A percentile compares a stretch with the other conserved stretches of the same genome.
phyloP scores from a whole-genome alignment of 2,888 invertebrate species.

The Mimas tiliae region DNA sequence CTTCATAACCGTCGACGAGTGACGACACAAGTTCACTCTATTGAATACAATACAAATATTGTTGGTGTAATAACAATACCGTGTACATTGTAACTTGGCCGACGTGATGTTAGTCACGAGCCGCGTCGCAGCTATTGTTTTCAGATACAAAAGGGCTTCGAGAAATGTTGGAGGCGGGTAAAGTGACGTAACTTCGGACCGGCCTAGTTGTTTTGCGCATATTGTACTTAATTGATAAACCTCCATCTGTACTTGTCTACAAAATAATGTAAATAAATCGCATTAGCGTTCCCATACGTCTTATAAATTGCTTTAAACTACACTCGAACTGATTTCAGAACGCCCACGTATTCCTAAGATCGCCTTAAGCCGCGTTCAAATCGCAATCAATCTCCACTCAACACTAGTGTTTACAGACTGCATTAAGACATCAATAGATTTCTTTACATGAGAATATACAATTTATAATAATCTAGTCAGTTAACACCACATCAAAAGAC shows the following conservation, averaged over 20 bases:
- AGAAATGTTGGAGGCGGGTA: no score
- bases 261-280: constrained; percentile 1
- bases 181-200: no score
- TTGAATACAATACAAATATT: no score
- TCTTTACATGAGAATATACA: constrained; percentile 13
- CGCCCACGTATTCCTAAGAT: constrained; percentile 5
- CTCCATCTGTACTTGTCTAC: neutral
- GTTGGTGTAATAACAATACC: no score
- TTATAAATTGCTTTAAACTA: neutral
- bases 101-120: no score
- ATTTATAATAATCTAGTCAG: constrained; percentile 12
- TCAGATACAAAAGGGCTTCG: no score
- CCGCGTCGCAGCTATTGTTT: no score
- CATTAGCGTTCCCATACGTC: neutral
- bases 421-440: constrained; percentile 22
- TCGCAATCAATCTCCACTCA: constrained; percentile 10
- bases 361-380: constrained; percentile 15
- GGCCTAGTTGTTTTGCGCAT: no score
- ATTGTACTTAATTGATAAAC: neutral
- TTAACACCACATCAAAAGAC: constrained; percentile 20
- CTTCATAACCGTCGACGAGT: neutral
- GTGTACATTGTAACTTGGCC: no score
- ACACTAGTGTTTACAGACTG: constrained; percentile 8
- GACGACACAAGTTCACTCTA: neutral
- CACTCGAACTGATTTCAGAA: neutral